Base-by-base conservation (phyloP, 2,888 invertebrate species). In the Drosophila paracracens region DNA sequence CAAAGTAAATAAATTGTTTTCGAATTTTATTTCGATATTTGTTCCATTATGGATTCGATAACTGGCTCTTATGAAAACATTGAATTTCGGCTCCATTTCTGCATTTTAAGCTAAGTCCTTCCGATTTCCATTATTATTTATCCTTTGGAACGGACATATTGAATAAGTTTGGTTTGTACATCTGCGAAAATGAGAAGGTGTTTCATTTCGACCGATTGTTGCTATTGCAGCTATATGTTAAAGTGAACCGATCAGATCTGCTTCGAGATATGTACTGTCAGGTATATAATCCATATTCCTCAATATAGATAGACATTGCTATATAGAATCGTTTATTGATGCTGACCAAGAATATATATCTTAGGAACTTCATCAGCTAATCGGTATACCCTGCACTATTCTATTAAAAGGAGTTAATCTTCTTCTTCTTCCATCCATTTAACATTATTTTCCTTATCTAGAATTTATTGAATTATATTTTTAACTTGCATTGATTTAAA, bases 161-260 rank as follows among this genome's bases (percentile, higher is more conserved):
- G 11, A 33, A 4, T 13, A 35, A 35, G 13, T 35, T 35, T 35
- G 13, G 2, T 13, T 35, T 35, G 13, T 0, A 35, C 0, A 13
- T 0, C 13, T 35, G 4, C 13, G 11, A 35, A 35, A 35, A 13
- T 35, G 35, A 35, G 13, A 35, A 35, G 4, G 13, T 13, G 1
- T 13, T 13, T 35, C 4, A 35, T 35, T 10, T 11, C 0, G 33
- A 4, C 11, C 3, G 33, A 11, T 33, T 33, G 4, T 33, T 33
- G 1, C 11, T 4, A 33, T 10, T 1, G 10, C 33, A 10, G 33
- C 10, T 33, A 0, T 33, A 33, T 33, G 3, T 0, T 33, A 0
- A 33, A 11, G 11, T 33, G 33, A 11, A 33, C 11, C 10, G 10
- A 33, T 33, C 0, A 36, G 16, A 16, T 36, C 36, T 16, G 36